These are phyloP conservation scores for Eulemur mongoz DNA, from an alignment of 2,797 vertebrate genomes.

Conservation along the genomic window DNA sequence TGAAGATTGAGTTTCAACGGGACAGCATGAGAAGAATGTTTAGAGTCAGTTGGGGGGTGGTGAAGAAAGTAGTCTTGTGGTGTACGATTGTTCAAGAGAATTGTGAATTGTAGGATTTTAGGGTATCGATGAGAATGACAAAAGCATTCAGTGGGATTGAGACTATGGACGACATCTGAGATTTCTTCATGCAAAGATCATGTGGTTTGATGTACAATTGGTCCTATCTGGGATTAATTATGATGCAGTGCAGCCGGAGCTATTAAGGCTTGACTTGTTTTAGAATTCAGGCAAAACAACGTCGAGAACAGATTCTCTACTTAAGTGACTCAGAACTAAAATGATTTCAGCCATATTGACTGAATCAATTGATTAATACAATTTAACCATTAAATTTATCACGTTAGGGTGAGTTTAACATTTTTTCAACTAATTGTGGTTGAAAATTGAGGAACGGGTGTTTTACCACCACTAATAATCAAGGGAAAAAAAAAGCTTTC, in stretches of 20 bases:
- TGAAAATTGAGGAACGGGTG: not conserved
- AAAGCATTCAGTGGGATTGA: not conserved
- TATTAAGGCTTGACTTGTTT: not conserved
- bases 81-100: not conserved
- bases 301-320: not conserved
- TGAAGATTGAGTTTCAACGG: not conserved
- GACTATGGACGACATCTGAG: not conserved
- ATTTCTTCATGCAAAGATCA: not conserved
- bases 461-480: not conserved
- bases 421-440: not conserved
- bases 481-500: not conserved
- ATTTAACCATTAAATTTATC: not conserved
- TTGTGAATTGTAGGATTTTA: not conserved
- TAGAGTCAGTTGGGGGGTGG: rapidly evolving
- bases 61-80: not conserved
- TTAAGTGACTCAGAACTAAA: not conserved
- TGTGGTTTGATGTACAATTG: rapidly evolving
- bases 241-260: rapidly evolving
- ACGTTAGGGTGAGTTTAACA: not conserved
- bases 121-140: not conserved
- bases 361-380: not conserved
- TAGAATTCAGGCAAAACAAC: not conserved
- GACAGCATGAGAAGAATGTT: rapidly evolving
- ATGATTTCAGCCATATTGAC: not conserved
- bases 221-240: not conserved